Base-by-base conservation (phyloP, 2,113 vertebrate species). In the Rhinichthys klamathensis region DNA sequence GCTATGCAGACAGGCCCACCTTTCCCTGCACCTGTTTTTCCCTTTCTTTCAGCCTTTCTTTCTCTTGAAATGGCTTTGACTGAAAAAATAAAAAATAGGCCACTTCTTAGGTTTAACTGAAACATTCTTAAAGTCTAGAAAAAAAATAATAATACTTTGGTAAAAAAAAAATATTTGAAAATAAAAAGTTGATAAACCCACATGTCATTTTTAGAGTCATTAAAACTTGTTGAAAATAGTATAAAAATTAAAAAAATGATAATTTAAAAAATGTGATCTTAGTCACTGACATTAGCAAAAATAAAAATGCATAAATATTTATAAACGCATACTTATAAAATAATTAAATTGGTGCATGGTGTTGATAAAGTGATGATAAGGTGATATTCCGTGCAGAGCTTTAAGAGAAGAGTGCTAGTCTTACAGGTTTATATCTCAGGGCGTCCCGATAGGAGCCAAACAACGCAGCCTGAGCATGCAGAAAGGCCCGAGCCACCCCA, bases 371-470 rank as follows among this genome's bases (percentile, higher is more conserved):
- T 35, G 21, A 56, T 58, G 11, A 77, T 58, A 32, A 58, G 51
- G 25, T 77, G 30, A 60, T 60, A 41, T 78, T 54, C 21, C 3
- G 23, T 15, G 4, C 25, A 73, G 16, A 1, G 10, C n/a, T 16
- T 15, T 9, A 41, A 12, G 25, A 1, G 46, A 84, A 75, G n/a
- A 72, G 41, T 7, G 25, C 21, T 8, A 61, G 69, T 79, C 98
- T 98, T 96, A 99, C 98, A 74, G 98, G 98, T 93, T 94, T 98
- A 91, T 98, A 99, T 97, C 98, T 93, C 80, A 99, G 96, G 56
- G 98, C 97, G 82, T 99, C 98, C 88, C 98, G 92, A 94, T 99
- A 99, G 91, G 97, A 97, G 79, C 98, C 98, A 79, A 99, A 99
- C 89, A 99, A 94, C 1, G 97, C 95, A 13, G 98, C 98, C 93